phyloP scores from a whole-genome alignment of 1,140 invertebrate genomes.

The Goniozus legneri region DNA sequence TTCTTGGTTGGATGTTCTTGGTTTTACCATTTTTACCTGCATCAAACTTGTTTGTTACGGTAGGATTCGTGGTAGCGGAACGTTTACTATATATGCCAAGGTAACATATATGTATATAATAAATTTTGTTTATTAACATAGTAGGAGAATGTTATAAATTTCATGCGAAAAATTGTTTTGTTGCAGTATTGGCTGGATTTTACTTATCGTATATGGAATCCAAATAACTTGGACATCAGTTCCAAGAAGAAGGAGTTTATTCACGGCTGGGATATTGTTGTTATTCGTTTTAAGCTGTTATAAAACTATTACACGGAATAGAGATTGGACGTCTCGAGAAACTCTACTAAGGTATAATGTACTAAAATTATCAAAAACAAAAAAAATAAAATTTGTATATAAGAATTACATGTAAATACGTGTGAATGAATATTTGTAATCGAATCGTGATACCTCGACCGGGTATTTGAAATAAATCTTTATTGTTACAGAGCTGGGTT shows the following conservation, averaged over 20 bases:
- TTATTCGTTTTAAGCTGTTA: conserved; percentile 61
- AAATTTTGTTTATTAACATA: neutral
- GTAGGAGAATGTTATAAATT: neutral
- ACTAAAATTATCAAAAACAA: too few species aligned
- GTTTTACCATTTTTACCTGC: conserved; percentile 83
- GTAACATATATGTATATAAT: conserved; percentile 46
- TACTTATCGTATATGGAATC: conserved; percentile 62
- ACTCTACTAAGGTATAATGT: conserved; percentile 65
- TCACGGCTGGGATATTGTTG: conserved; percentile 56
- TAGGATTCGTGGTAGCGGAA: conserved; percentile 89
- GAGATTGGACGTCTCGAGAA: conserved; percentile 76
- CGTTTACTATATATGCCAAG: conserved; percentile 88
- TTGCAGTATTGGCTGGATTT: conserved; percentile 66
- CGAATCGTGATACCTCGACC: too few species aligned
- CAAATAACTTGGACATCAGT: conserved; percentile 60
- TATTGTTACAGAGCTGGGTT: conserved; percentile 71
- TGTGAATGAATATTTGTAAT: too few species aligned
- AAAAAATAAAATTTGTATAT: too few species aligned
- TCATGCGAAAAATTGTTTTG: conserved; percentile 5
- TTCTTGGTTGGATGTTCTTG: conserved; percentile 64
- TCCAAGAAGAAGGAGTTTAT: conserved; percentile 49
- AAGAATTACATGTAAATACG: too few species aligned
- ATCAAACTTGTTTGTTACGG: conserved; percentile 81
- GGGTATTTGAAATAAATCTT: too few species aligned
- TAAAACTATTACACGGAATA: conserved; percentile 68